Base-by-base conservation (phyloP, 2,797 vertebrate genomes). In the Gambelia wislizenii region DNA sequence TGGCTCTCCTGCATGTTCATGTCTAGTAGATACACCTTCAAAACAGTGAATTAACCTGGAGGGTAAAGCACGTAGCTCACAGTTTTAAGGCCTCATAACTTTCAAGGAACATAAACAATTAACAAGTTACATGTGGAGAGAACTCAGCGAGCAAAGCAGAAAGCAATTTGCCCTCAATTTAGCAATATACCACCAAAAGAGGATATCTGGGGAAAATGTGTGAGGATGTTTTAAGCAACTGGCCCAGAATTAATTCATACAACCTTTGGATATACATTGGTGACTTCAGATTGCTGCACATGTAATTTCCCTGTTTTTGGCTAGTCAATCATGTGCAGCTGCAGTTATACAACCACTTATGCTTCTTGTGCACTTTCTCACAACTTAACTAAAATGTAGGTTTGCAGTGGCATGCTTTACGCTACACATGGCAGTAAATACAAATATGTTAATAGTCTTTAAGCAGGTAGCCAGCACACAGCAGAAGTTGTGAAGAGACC, bases 121-220 rank as follows among this genome's bases (percentile, higher is more conserved):
- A 85, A 85, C 30, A 72, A 39, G 76, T 6, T 52, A 14, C 42
- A 89, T 61, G 67, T 59, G 36, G 76, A 81, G 52, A 85, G 6
- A 33, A 9, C 39, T 42, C 25, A 84, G 59, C 61, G 85, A 80
- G 33, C 67, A 85, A n/a, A 89, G 52, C 83, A 89, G 69, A 89
- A 80, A 89, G 42, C 56, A 74, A 59, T 80, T 76, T 88, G 52
- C 61, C 79, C 52, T 74, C 67, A 61, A 12, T 83, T 49, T 64
- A 83, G 70, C 44, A 49, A 87, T 83, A 84, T 6, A n/a, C 47
- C 49, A 74, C n/a, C 44, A 42, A 72, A 80, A 44, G 61, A 42
- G 52, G 42, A 47, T 67, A 86, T 79, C 6, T 72, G 47, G 16
- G 42, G 13, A 49, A 64, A 67, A 67, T 82, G 59, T 49, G 18